phyloP scores from a whole-genome alignment of 2,797 vertebrate genomes.

The Myoxocephalus aenaeus region DNA sequence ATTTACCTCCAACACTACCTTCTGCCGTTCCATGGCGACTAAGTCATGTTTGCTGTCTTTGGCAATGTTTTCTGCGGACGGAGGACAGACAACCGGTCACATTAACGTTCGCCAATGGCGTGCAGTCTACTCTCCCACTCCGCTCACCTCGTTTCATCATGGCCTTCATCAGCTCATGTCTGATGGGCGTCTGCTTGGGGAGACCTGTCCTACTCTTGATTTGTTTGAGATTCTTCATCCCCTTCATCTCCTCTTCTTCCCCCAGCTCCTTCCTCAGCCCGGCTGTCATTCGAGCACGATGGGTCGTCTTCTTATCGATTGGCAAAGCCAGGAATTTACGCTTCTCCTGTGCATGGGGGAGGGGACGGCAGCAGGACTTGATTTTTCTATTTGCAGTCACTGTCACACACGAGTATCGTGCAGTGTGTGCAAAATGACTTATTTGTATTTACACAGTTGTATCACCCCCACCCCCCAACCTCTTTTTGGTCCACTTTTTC shows the following conservation, averaged over 20 bases:
- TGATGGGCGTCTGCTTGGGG: constrained; percentile 38
- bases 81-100: neutral
- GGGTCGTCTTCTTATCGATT: constrained; percentile 85
- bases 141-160: constrained; percentile 82
- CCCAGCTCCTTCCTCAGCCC: constrained; percentile 76
- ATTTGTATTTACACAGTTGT: neutral
- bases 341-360: constrained; percentile 79
- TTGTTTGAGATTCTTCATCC: constrained; percentile 35
- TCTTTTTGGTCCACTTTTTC: constrained; percentile 74
- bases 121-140: neutral
- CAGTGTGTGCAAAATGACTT: neutral
- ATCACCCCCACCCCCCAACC: too few species aligned
- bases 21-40: constrained; percentile 85
- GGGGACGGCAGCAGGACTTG: constrained; percentile 19
- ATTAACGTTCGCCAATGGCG: neutral
- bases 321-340: constrained; percentile 81
- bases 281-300: constrained; percentile 72
- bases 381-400: neutral
- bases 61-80: constrained; percentile 81
- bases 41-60: constrained; percentile 84
- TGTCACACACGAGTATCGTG: neutral
- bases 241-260: constrained; percentile 40
- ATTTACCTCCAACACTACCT: constrained; percentile 92
- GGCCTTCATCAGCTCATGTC: constrained; percentile 74
- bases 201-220: constrained; percentile 20